A percentile compares a stretch with the other conserved stretches of the same genome.
Evolutionary conservation across 1,140 invertebrate species (phyloP).

Genomic region (Arctopsyche grandis): DNA sequence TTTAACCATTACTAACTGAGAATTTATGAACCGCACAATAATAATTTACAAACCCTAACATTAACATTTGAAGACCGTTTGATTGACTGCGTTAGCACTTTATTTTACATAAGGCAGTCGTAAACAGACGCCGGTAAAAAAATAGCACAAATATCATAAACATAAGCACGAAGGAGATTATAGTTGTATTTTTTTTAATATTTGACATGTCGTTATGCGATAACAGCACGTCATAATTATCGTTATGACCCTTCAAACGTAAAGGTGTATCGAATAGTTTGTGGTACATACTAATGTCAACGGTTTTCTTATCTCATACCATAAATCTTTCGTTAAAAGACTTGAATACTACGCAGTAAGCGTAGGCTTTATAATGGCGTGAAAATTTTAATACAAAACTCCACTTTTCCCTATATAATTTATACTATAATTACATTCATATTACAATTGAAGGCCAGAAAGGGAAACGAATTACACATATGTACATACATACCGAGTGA

Average conservation of each 20-base stretch:
- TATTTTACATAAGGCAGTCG: too few relatives aligned
- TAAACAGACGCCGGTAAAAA: too few relatives aligned
- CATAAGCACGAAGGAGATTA: neutral
- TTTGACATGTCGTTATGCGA: neutral
- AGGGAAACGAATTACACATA: neutral
- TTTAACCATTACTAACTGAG: too few relatives aligned
- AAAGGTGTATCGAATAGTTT: neutral
- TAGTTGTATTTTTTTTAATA: neutral
- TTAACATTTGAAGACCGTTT: too few relatives aligned
- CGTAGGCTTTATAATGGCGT: too few relatives aligned
- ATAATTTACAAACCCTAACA: too few relatives aligned
- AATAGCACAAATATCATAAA: too few relatives aligned
- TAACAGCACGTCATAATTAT: conserved; percentile 17
- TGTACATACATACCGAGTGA: neutral
- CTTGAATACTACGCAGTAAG: neutral
- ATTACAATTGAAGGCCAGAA: neutral
- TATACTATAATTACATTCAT: neutral
- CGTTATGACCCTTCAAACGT: conserved; percentile 1
- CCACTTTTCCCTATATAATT: too few relatives aligned
- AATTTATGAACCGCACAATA: too few relatives aligned
- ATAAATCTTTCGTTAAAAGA: neutral
- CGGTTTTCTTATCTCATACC: neutral
- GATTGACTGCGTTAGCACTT: too few relatives aligned
- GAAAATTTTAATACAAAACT: too few relatives aligned
- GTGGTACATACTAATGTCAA: conserved; percentile 21